A percentile compares a stretch with the other conserved stretches of the same genome.
phyloP scores from a whole-genome alignment of 2,797 vertebrate genomes.

The Acomys russatus region DNA sequence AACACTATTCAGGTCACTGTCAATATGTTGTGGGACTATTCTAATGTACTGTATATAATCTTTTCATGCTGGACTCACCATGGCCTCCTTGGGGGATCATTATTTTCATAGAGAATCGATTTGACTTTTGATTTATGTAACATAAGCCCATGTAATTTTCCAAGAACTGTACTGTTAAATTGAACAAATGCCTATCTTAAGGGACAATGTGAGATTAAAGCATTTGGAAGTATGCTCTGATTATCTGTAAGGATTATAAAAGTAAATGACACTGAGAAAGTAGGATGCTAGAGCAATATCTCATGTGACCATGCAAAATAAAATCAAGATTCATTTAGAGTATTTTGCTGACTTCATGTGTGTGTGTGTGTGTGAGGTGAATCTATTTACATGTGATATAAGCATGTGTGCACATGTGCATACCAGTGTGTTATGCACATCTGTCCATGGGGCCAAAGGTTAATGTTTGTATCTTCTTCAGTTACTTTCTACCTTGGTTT shows the following conservation, averaged over 20 bases:
- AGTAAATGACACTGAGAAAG: neutral
- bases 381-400: neutral
- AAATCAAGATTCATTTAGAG: neutral
- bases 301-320: neutral
- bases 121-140: slow-evolving; percentile 27
- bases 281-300: neutral
- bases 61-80: slow-evolving; percentile 1
- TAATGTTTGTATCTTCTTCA: neutral
- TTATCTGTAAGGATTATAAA: neutral
- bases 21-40: neutral
- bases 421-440: neutral
- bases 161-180: neutral
- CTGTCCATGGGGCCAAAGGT: neutral
- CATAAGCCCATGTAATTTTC: neutral
- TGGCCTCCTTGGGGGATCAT: neutral
- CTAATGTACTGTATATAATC: neutral
- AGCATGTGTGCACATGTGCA: neutral
- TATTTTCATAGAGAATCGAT: neutral
- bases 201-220: neutral
- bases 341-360: neutral
- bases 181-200: slow-evolving; percentile 30
- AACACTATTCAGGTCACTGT: neutral
- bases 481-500: neutral
- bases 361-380: neutral
- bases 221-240: neutral